Evolutionary conservation across 2,113 vertebrate genomes (phyloP), one percentile per base, ranked within the genome.

Genomic region (Felis chaus): DNA sequence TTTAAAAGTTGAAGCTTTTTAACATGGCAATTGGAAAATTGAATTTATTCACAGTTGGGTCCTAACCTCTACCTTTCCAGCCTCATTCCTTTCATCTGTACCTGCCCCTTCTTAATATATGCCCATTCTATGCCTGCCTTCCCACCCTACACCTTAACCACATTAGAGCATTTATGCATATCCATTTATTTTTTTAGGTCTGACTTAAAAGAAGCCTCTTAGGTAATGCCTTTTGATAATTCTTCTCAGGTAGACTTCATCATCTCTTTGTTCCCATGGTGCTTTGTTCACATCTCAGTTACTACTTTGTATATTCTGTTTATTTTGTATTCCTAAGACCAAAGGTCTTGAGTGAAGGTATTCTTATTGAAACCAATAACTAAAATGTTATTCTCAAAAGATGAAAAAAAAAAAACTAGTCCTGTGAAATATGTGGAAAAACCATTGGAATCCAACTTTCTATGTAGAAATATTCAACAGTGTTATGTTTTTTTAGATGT

Each of bases 301-400:
- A 36, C 16, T 36, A 41, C 18, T n/a, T 79, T 68, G 10, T 53
- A 41, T 82, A 9, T 87, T 73, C 50, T 79, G 36, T 19, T 87
- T 83, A 83, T 87, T 97, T 85, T 82, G 13, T 87, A 50, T 89
- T 1, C 23, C 33, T 29, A 88, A 10, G 23, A 84, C 18, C 39
- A 66, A 48, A 50, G 55, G 55, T 12, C 68, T 16, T 25, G 7
- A 94, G 14, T 68, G 31, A 95, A 87, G n/a, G 36, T 9, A 78
- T 91, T 91, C 25, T 63, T 91, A 57, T 41, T 61, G 36, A 89
- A 97, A 81, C 10, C 7, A 88, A 18, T 71, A 76, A 66, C 55
- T 92, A 81, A 95, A 85, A 57, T 80, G 23, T 73, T 61, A 61
- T 53, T 94, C 82, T 78, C 76, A 55, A 95, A 96, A 93, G n/a